Evolutionary conservation across 2,113 vertebrate species (phyloP).

Genomic region (Bubo bubo): DNA sequence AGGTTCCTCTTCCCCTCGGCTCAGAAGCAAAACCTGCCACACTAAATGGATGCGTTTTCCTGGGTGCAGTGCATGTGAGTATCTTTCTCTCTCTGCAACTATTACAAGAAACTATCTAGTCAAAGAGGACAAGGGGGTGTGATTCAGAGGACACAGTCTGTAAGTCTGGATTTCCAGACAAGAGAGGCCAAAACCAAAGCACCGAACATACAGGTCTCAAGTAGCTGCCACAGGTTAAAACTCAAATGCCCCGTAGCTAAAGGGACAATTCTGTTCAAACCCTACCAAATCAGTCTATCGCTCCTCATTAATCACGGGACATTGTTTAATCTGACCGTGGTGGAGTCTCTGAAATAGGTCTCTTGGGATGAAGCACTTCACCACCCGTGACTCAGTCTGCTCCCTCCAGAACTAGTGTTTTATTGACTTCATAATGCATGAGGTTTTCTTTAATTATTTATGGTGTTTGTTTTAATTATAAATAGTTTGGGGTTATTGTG

Average conservation of each 20-base stretch:
- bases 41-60: neutral
- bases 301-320: neutral
- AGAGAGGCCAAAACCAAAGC: neutral
- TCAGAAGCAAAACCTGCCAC: neutral
- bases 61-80: neutral
- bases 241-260: neutral
- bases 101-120: accelerated
- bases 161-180: neutral
- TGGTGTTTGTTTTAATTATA: neutral
- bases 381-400: neutral
- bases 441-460: neutral
- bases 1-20: neutral
- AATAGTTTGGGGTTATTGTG: neutral
- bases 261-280: neutral
- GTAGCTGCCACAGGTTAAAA: neutral
- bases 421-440: neutral
- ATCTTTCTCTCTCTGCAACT: too few species aligned
- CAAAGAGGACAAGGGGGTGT: neutral
- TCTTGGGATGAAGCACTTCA: neutral
- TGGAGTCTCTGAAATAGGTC: neutral
- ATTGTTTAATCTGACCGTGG: neutral
- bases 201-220: neutral
- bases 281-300: neutral
- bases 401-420: neutral
- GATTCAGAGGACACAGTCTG: neutral